Conservation (phyloP, 2,113 vertebrate genomes). For the Tragelaphus buxtoni region DNA sequence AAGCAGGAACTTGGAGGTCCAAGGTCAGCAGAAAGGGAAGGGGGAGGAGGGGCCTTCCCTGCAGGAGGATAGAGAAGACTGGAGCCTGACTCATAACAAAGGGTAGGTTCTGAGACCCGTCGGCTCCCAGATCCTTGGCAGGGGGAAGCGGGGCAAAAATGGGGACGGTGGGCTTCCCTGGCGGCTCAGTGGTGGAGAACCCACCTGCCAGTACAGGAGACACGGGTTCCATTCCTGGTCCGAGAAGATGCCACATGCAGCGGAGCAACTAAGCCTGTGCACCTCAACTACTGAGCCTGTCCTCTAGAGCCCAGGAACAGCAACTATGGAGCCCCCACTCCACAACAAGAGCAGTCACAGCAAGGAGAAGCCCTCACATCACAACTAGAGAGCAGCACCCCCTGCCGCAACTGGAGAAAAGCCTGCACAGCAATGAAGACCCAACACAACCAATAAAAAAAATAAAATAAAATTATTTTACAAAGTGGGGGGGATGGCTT, state of each 20-base stretch:
- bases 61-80: rapidly evolving
- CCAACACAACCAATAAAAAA: neutral
- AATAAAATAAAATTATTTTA: neutral
- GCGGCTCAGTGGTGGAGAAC: neutral
- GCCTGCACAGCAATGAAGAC: neutral
- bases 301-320: neutral
- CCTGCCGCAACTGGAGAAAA: neutral
- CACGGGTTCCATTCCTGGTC: neutral
- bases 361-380: neutral
- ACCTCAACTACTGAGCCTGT: neutral
- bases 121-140: neutral
- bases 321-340: neutral
- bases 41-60: too few species aligned
- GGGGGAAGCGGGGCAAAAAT: too few species aligned
- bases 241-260: neutral
- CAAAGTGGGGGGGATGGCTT: rapidly evolving
- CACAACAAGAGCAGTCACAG: neutral
- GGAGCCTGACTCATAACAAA: too few species aligned
- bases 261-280: neutral
- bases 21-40: neutral
- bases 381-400: neutral
- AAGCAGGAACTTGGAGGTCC: neutral
- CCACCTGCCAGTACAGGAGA: neutral
- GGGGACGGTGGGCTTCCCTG: neutral
- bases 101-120: neutral